A percentile compares a stretch with the other conserved stretches of the same genome.
Evolutionary conservation across 2,888 invertebrate species (phyloP).

Genomic region (Tethea ocularis): DNA sequence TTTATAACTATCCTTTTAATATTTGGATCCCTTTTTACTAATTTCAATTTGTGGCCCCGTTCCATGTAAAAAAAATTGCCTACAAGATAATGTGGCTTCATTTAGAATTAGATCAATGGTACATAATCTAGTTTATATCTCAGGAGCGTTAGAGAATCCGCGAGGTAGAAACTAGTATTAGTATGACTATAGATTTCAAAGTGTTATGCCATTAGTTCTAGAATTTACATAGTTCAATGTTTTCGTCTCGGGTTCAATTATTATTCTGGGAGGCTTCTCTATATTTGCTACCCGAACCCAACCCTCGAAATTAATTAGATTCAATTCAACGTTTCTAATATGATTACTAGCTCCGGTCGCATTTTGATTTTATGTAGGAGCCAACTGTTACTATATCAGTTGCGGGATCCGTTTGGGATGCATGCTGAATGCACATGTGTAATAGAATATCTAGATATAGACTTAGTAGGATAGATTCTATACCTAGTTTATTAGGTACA

Average conservation of each 20-base stretch:
- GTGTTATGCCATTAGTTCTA: no score
- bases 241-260: no score
- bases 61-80: no score
- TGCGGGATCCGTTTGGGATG: constrained; percentile 26
- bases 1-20: not conserved
- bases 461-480: not conserved
- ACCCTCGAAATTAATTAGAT: not conserved
- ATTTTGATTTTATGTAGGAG: constrained; percentile 48
- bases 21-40: not conserved
- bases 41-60: no score
- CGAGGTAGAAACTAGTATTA: no score
- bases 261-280: not conserved
- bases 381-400: constrained; percentile 44
- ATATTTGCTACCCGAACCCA: no score
- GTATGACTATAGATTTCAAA: no score
- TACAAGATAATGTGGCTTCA: no score
- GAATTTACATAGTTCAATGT: not conserved
- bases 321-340: constrained; percentile 26
- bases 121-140: no score
- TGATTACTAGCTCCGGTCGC: constrained; percentile 37
- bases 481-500: not conserved
- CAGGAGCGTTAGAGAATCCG: no score
- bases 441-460: constrained; percentile 10
- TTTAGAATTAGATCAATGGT: no score
- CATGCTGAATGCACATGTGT: constrained; percentile 24